Conservation (phyloP, 2,888 invertebrate species). For the Tigriopus californicus region DNA sequence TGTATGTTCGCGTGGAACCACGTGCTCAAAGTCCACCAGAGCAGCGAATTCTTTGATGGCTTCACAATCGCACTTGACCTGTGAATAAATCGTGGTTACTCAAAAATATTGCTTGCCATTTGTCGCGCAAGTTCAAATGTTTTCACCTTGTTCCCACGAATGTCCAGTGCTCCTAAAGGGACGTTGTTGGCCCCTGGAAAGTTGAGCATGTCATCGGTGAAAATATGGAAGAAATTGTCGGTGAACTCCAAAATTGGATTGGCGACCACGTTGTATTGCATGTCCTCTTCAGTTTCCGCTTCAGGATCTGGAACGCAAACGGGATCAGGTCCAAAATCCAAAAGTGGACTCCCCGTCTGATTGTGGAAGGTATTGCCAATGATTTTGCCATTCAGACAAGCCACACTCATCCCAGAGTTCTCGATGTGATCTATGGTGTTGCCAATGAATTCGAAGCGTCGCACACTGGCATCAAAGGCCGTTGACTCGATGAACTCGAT, state of each 20-base stretch:
- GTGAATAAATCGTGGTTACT: too few species aligned
- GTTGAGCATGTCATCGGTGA: constrained; percentile 1
- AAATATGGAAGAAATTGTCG: neutral
- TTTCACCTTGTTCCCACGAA: neutral
- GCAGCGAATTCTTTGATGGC: neutral
- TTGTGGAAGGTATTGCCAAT: neutral
- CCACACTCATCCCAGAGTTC: neutral
- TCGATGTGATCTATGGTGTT: neutral
- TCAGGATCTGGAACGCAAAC: constrained; percentile 1
- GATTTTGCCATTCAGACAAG: neutral
- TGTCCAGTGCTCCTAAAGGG: neutral
- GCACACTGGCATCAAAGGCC: neutral
- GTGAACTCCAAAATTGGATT: neutral
- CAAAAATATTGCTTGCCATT: too few species aligned
- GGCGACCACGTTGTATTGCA: constrained; percentile 1
- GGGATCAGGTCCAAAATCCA: constrained; percentile 2
- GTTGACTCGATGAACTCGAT: neutral
- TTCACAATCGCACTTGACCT: constrained; percentile 1
- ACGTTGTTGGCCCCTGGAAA: constrained; percentile 9
- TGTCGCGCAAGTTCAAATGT: too few species aligned
- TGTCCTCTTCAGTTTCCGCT: neutral
- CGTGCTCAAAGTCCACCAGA: constrained; percentile 2
- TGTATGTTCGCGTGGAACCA: neutral
- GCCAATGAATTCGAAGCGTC: neutral
- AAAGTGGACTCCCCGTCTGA: constrained; percentile 1